Evolutionary conservation across 2,113 vertebrate genomes (phyloP), one percentile per base, ranked within the genome.

Genomic region (Lagenorhynchus albirostris): DNA sequence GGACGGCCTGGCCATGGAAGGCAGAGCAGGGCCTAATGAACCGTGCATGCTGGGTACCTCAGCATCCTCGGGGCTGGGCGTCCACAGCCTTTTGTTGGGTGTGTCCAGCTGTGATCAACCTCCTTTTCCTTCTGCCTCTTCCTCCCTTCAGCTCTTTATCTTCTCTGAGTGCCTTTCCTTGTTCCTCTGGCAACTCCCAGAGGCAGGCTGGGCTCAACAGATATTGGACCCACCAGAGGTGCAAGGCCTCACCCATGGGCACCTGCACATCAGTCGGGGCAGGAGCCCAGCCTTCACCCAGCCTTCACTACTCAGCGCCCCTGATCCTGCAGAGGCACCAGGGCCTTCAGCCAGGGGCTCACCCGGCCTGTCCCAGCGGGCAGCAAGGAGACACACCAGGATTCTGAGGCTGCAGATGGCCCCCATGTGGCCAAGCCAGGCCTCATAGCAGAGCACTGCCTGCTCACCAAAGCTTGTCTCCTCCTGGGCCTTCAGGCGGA

Each of bases 1-100:
- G 29, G 81, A 36, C 2, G 33, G 36, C 50, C 67, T 53, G 21
- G 55, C 70, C 9, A 1, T 3, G 15, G 25, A 38, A 29, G 14
- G 41, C 76, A 55, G 33, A 47, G 67, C 20, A 3, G 31, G 1
- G 33, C 55, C 71, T 58, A n/a, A 13, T 6, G 20, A 26, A 18
- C 20, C 1, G 0, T 18, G 36, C 5, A 0, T 1, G 25, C 23
- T 33, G 44, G 91, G 36, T 8, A 36, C 31, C 33, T 12, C 55
- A 67, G 14, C 67, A 15, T 31, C 20, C 38, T 36, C 11, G 1
- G 36, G 41, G 25, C 33, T 8, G 8, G 38, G 5, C 0, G 0
- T 15, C 55, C 33, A 14, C 5, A 1, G 20, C 6, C 83, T 50
- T 81, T 18, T 13, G 23, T 47, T 12, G 31, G 6, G 2, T 0